A percentile compares a stretch with the other conserved stretches of the same genome.
Evolutionary conservation across 2,888 invertebrate species (phyloP).

Genomic region (Chalcosyrphus nemorum): DNA sequence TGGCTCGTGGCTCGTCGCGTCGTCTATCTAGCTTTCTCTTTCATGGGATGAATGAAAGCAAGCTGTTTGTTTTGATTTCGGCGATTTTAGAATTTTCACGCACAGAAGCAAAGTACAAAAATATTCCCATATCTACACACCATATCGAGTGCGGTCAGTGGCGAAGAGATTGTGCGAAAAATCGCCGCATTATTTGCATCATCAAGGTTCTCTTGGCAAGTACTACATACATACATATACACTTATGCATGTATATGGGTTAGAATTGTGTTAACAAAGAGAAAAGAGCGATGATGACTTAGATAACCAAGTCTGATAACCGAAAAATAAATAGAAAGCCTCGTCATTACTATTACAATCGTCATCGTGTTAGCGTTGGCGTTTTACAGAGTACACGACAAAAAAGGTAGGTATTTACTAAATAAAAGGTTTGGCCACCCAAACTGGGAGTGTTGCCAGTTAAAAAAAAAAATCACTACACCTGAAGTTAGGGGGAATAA

Average conservation of each 20-base stretch:
- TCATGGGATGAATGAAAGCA: constrained; percentile 70
- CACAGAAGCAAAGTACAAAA: not conserved
- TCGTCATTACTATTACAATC: not conserved
- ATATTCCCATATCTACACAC: not conserved
- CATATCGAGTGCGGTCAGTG: not conserved
- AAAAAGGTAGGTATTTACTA: not conserved
- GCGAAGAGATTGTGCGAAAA: not conserved
- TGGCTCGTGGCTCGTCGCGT: constrained; percentile 18
- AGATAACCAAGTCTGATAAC: not conserved
- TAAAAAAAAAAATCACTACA: not conserved
- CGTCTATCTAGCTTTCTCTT: constrained; percentile 41
- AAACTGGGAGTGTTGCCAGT: not conserved
- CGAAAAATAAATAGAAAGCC: constrained; percentile 14
- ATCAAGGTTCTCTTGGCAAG: not conserved
- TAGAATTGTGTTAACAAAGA: not conserved
- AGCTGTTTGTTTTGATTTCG: constrained; percentile 69
- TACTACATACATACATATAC: not conserved
- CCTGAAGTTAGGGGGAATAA: not conserved
- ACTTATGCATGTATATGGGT: not conserved
- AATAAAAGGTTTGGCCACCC: constrained; percentile 4
- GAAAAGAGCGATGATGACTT: not conserved
- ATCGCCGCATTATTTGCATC: constrained; percentile 8
- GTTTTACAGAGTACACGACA: not conserved
- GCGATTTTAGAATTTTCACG: constrained; percentile 63
- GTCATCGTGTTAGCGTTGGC: not conserved